Conservation (phyloP, 1,140 invertebrate species). For the Aphis gossypii region DNA sequence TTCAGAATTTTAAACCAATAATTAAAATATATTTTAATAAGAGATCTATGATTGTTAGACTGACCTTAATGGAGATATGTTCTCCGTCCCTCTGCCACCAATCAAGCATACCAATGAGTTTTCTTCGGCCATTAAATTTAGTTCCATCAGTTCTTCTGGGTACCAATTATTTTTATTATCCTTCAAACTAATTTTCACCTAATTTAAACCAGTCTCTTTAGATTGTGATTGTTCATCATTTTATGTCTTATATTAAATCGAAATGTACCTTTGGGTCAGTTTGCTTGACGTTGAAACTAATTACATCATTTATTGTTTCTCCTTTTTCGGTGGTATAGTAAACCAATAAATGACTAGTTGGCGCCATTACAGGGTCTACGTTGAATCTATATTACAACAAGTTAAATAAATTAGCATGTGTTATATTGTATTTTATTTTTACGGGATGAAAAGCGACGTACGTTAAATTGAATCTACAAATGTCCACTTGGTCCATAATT, state of each 20-base stretch:
- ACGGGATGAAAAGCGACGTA: conserved; percentile 63
- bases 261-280: conserved; percentile 68
- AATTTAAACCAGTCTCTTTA: background rate
- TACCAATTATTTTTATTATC: conserved; percentile 52
- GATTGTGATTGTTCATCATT: background rate
- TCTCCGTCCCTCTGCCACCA: conserved; percentile 64
- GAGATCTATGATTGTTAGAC: background rate
- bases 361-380: conserved; percentile 72
- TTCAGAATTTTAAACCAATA: background rate
- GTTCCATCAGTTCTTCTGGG: conserved; percentile 67
- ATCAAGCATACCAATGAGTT: conserved; percentile 69
- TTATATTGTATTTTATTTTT: background rate
- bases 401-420: background rate
- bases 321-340: conserved; percentile 79
- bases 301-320: conserved; percentile 75
- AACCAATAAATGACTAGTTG: conserved; percentile 75
- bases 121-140: conserved; percentile 67
- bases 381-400: conserved; percentile 67
- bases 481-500: conserved; percentile 64
- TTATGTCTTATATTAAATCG: background rate
- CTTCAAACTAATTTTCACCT: conserved; percentile 53
- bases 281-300: conserved; percentile 70
- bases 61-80: conserved; percentile 51
- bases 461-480: conserved; percentile 72
- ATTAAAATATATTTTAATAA: background rate